phyloP scores from a whole-genome alignment of 2,888 invertebrate species.

The Patella caerulea region DNA sequence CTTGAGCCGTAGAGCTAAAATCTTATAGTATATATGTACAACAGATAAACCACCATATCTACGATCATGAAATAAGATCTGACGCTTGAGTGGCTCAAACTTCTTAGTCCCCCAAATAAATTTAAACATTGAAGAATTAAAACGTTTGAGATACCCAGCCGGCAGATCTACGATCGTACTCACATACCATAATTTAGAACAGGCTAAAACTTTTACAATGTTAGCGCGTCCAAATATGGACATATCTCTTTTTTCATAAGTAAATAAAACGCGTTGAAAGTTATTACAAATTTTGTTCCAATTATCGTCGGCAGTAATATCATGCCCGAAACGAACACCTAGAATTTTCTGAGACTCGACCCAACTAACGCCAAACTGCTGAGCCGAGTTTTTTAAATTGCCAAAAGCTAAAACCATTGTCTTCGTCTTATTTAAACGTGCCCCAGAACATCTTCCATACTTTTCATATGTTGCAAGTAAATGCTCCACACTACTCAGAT shows the following conservation, averaged over 20 bases:
- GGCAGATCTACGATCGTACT: neutral
- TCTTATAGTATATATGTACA: neutral
- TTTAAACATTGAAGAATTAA: neutral
- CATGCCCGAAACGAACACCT: neutral
- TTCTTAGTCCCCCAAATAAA: neutral
- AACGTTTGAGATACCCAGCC: neutral
- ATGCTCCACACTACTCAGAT: neutral
- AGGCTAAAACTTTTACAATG: neutral
- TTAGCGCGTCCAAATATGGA: neutral
- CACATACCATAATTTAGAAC: neutral
- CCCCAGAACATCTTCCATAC: conserved; percentile 12
- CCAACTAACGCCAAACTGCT: neutral
- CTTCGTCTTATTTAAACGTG: conserved; percentile 16
- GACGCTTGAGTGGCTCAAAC: neutral
- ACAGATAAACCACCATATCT: neutral
- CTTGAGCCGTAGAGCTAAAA: neutral
- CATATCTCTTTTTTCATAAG: neutral
- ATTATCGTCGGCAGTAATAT: neutral
- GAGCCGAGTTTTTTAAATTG: neutral
- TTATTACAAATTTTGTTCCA: neutral
- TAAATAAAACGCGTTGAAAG: neutral
- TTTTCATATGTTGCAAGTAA: neutral
- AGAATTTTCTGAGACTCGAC: neutral
- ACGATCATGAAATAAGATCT: neutral
- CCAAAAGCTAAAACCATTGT: neutral